Evolutionary conservation across 1,140 invertebrate species (phyloP).

Genomic region (Popillia japonica): DNA sequence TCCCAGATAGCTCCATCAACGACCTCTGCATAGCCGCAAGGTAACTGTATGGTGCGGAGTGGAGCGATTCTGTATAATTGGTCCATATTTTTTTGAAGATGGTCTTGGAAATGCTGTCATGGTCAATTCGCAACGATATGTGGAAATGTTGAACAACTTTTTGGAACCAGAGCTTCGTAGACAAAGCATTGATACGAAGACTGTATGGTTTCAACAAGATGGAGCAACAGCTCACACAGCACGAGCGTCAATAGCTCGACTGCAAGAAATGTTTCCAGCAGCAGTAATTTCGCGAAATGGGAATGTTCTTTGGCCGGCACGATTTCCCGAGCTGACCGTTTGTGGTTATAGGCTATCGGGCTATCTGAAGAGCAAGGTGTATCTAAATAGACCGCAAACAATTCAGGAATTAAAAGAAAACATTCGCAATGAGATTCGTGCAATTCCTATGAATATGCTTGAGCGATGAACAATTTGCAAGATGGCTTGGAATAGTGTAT

Average conservation of each 20-base stretch:
- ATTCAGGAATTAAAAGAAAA: conserved; percentile 48
- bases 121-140: background rate
- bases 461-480: no score
- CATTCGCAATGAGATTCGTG: background rate
- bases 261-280: conserved; percentile 44
- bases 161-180: background rate
- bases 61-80: background rate
- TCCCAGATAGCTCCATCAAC: background rate
- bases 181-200: background rate
- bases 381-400: conserved; percentile 48
- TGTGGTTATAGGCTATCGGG: conserved; percentile 55
- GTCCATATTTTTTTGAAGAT: background rate
- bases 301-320: conserved; percentile 51
- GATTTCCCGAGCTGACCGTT: conserved; percentile 55
- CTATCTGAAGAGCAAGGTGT: conserved; percentile 49
- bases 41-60: no score
- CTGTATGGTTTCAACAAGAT: conserved; percentile 9
- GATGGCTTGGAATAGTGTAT: no score
- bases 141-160: conserved; percentile 8
- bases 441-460: background rate
- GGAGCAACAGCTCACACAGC: conserved; percentile 4
- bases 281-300: conserved; percentile 46
- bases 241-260: conserved; percentile 39
- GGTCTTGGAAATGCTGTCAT: background rate
- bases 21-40: no score